These are phyloP conservation scores for Mormyrus hasselquistii DNA, from an alignment of 2,797 vertebrate genomes.

Conservation along the genomic window DNA sequence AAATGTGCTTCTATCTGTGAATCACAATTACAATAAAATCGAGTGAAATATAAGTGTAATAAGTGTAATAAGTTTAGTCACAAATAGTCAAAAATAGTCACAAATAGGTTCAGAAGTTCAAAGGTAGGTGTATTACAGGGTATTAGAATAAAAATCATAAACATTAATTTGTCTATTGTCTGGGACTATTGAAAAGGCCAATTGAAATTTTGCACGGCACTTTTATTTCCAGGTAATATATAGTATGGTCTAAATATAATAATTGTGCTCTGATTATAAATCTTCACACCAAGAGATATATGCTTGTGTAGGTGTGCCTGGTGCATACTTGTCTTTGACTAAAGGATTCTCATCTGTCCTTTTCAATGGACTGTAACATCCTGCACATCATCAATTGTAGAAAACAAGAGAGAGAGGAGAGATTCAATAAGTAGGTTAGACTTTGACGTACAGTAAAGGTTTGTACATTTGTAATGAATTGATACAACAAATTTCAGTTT, in stretches of 20 bases:
- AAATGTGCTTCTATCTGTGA: background rate
- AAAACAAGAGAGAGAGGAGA: background rate
- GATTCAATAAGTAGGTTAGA: background rate
- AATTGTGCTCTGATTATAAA: background rate
- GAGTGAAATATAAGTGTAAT: background rate
- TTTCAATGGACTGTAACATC: background rate
- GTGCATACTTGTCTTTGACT: background rate
- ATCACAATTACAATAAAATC: background rate
- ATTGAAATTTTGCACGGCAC: background rate
- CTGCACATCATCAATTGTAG: background rate
- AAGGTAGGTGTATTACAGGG: background rate
- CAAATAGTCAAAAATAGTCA: background rate
- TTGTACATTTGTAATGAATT: background rate
- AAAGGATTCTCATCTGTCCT: background rate
- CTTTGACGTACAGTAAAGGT: background rate
- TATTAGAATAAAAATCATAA: background rate
- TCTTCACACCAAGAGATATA: background rate
- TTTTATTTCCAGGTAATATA: background rate
- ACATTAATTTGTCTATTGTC: background rate
- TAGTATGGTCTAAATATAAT: background rate
- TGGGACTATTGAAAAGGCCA: background rate
- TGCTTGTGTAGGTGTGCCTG: background rate
- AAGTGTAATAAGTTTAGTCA: background rate
- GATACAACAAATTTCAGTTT: background rate
- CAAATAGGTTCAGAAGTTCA: background rate